Base-by-base conservation (phyloP, 2,888 invertebrate species). In the Phyllotreta striolata region DNA sequence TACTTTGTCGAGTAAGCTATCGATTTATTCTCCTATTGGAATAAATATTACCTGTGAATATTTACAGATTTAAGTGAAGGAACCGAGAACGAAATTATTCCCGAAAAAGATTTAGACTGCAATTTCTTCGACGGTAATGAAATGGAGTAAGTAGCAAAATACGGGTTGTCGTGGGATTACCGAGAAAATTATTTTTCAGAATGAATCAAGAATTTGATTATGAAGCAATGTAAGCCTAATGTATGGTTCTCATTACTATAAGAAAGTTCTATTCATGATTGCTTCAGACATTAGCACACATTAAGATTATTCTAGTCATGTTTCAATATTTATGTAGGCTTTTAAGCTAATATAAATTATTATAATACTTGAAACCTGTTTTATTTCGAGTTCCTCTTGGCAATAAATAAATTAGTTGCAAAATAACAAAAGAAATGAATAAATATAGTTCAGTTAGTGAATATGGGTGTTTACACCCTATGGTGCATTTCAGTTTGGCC, bases 141-240 rank as follows among this genome's bases (percentile, higher is more conserved):
- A 63, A 70, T 73, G 1, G 76, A 76, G 73, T 74, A 70, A 73
- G 73, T 51, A 43, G 46, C 24, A 24, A 24, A 24, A 24, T 24
- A 24, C 4, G 24, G 4, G 24, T 24, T 24, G 24, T 24, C 4
- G 24, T 24, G 24, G 24, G 4, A 24, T 24, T 24, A 51, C 51
- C 51, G 38, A 46, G 44, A 34, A 57, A 39, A 62, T 52, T 52
- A 55, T 40, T 56, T 66, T 66, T 47, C 66, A 78, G 78, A 38
- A 70, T 75, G 59, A 72, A 79, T 24, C 76, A 77, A 69, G 79
- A 80, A 64, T 77, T 78, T 65, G 79, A 79, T 71, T 78, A 80
- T 72, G 80, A 79, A 68, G 77, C 79, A 56, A 71, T 78, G 44
- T 76, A 72, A 66, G 43, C 46, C 43, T 57, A 35, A 44, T 37